Percentiles rank a stretch among this genome's conserved stretches.
These are phyloP conservation scores for Australoheros scitulus DNA, from an alignment of 2,113 vertebrate species.

Conservation along the genomic window DNA sequence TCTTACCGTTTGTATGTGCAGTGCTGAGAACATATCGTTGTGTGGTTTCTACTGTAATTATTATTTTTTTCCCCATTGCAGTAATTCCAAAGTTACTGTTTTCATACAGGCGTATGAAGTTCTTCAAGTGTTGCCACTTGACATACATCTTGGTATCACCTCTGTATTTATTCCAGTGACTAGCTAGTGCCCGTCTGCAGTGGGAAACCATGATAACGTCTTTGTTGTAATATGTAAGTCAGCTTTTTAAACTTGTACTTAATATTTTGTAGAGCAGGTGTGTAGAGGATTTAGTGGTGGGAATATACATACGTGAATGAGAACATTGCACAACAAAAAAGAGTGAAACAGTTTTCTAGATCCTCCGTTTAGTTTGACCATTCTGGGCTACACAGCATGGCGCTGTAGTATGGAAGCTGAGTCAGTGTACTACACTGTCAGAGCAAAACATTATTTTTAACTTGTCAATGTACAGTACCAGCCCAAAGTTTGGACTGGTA, in stretches of 20 bases:
- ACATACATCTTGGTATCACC: background rate
- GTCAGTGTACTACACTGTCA: no score
- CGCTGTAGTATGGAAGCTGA: background rate
- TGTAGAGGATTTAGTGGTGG: no score
- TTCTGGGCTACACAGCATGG: background rate
- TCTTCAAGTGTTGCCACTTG: background rate
- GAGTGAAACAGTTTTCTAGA: fast-evolving
- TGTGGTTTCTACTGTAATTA: background rate
- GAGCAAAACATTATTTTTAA: background rate
- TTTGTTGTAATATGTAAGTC: background rate
- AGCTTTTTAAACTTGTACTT: fast-evolving
- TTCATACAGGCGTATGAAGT: background rate
- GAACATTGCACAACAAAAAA: no score
- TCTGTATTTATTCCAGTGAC: background rate
- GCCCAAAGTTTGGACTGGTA: no score
- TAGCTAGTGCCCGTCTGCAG: background rate
- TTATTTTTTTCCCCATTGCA: background rate
- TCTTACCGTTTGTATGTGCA: background rate
- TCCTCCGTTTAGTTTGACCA: background rate
- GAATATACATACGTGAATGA: no score
- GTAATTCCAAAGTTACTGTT: background rate
- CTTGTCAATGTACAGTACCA: no score
- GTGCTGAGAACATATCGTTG: background rate
- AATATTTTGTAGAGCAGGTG: background rate
- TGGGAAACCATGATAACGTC: background rate